Evolutionary conservation across 2,888 invertebrate species (phyloP).

Genomic region (Molanna angustata): DNA sequence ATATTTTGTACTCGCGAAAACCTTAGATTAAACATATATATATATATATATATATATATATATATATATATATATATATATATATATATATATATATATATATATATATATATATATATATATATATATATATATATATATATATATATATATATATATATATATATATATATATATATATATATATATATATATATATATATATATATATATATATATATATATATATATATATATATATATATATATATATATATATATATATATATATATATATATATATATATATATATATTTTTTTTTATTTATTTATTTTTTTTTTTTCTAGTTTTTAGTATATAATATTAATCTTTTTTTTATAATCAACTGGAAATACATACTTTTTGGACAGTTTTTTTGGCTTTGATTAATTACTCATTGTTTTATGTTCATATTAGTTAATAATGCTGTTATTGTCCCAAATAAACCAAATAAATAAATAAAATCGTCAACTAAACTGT

Average conservation of each 20-base stretch:
- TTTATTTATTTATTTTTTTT: too few relatives aligned
- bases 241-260: background rate
- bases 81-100: conserved; percentile 17
- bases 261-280: background rate
- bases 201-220: background rate
- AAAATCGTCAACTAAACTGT: too few relatives aligned
- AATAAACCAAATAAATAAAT: too few relatives aligned
- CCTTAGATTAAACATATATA: too few relatives aligned
- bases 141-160: conserved; percentile 21
- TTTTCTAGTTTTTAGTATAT: too few relatives aligned
- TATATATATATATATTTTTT: background rate
- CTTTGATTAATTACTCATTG: too few relatives aligned
- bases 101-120: conserved; percentile 15
- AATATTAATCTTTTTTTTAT: too few relatives aligned
- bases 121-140: conserved; percentile 20
- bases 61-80: conserved; percentile 18
- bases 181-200: conserved; percentile 9
- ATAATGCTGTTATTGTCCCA: too few relatives aligned
- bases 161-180: conserved; percentile 22
- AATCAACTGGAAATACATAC: too few relatives aligned
- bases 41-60: conserved; percentile 18
- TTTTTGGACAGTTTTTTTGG: too few relatives aligned
- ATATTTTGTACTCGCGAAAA: too few relatives aligned
- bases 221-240: background rate
- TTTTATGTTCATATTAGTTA: too few relatives aligned